These are phyloP conservation scores for Pseudomyrmex cubaensis DNA, from an alignment of 1,140 invertebrate species.

Conservation along the genomic window DNA sequence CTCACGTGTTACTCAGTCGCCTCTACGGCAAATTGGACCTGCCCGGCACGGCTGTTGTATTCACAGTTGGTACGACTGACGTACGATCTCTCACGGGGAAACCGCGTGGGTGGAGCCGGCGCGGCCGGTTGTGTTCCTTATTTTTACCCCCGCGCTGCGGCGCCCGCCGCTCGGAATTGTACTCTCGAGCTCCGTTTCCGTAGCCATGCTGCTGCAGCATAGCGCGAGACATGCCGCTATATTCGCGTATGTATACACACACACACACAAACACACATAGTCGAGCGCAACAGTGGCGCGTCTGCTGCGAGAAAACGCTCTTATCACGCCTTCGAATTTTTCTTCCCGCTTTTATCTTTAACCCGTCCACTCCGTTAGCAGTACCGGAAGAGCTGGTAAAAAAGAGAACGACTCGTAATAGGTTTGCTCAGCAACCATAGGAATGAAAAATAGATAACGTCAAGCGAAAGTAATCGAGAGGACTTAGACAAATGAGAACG, in stretches of 20 bases:
- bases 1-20: conserved; percentile 59
- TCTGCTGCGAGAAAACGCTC: conserved; percentile 23
- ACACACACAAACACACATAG: background rate
- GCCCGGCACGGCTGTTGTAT: conserved; percentile 51
- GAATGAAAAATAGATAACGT: conserved; percentile 7
- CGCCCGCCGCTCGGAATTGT: conserved; percentile 56
- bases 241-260: background rate
- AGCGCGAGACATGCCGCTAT: conserved; percentile 19
- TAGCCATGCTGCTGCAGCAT: conserved; percentile 18
- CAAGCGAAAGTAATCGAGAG: background rate
- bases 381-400: background rate
- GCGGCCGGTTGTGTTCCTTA: conserved; percentile 67
- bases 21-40: conserved; percentile 66
- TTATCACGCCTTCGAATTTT: conserved; percentile 53
- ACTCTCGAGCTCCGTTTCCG: conserved; percentile 39
- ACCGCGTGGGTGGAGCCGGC: conserved; percentile 66
- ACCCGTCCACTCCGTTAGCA: conserved; percentile 1
- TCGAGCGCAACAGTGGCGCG: conserved; percentile 21
- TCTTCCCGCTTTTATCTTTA: conserved; percentile 31
- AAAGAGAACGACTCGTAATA: conserved; percentile 11
- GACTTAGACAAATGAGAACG: background rate
- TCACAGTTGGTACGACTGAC: conserved; percentile 64
- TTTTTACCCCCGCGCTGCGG: conserved; percentile 56
- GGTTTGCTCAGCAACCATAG: background rate
- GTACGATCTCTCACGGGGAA: conserved; percentile 68